Evolutionary conservation across 2,113 vertebrate genomes (phyloP), one percentile per base, ranked within the genome.

Genomic region (Dascyllus trimaculatus): DNA sequence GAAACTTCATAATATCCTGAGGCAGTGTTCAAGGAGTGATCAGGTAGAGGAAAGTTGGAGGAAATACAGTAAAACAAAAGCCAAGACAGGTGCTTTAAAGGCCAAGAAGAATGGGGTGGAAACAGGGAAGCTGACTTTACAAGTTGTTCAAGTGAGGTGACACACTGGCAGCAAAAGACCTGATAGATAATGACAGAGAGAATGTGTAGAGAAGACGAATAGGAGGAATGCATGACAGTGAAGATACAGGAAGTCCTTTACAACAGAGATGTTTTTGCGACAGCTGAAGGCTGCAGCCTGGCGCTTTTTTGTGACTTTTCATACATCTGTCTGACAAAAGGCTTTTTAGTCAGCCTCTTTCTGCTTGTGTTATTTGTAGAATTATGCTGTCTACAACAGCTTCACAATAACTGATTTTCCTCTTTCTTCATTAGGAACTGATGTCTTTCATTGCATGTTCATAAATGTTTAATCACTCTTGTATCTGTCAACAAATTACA

Each of bases 401-500:
- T 17, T n/a, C 13, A 5, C 38, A 43, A 24, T 32, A 25, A 14
- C 1, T 4, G 62, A 68, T 51, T 24, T 38, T 57, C 54, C 6
- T 29, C 15, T 40, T 45, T 22, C n/a, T 22, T 56, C 11, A 18
- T 49, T 4, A 58, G 35, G n/a, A 69, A 57, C 49, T 7, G 17
- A 51, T 87, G 22, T 21, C 26, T 51, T 61, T 29, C 14, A 60
- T 72, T 49, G 15, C 35, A 11, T 29, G n/a, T 59, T 43, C 35
- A 66, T 72, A 38, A 72, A 85, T 71, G 19, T 80, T 71, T 56
- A 76, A 73, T 64, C 17, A 32, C 29, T 24, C n/a, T 48, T 19
- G 7, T 60, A 63, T 82, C 78, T 80, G 65, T 71, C 48, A 49
- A 65, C 62, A 78, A 71, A 69, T 58, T n/a, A 1, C 18, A 74